Percentiles rank a stretch among this genome's conserved stretches.
phyloP scores from a whole-genome alignment of 1,140 invertebrate species.

The Cydia pomonella region DNA sequence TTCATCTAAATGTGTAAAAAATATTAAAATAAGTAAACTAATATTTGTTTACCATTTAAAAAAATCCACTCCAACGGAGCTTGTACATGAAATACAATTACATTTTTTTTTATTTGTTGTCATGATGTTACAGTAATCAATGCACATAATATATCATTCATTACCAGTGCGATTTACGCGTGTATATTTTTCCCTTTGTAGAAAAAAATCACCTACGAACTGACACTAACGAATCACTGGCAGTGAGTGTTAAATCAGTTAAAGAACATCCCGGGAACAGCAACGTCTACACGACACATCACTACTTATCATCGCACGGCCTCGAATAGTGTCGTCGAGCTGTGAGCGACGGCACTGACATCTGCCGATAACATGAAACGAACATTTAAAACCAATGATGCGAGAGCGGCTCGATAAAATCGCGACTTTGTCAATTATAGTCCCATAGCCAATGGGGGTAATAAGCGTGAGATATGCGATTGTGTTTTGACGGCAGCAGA shows the following conservation, averaged over 20 bases:
- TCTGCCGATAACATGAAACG: constrained; percentile 56
- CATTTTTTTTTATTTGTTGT: no score
- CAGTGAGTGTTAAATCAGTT: neutral
- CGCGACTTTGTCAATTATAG: constrained; percentile 62
- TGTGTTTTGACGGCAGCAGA: constrained; percentile 47
- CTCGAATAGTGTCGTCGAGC: constrained; percentile 7
- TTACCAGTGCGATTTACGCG: no score
- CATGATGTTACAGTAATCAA: no score
- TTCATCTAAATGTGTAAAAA: no score
- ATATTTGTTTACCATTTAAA: no score
- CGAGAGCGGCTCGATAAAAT: constrained; percentile 47
- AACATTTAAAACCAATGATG: constrained; percentile 60
- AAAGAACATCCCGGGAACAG: neutral
- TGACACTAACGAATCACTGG: no score
- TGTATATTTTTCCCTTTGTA: no score
- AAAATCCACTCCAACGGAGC: no score
- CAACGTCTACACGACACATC: neutral
- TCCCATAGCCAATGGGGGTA: constrained; percentile 53
- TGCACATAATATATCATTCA: no score
- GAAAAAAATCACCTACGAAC: no score
- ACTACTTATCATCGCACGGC: neutral
- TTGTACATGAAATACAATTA: no score
- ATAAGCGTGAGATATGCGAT: constrained; percentile 59
- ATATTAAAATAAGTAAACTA: no score
- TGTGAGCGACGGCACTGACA: constrained; percentile 41